Percentiles rank a stretch among this genome's conserved stretches.
Evolutionary conservation across 2,797 vertebrate species (phyloP).

Genomic region (Hirundo rustica): DNA sequence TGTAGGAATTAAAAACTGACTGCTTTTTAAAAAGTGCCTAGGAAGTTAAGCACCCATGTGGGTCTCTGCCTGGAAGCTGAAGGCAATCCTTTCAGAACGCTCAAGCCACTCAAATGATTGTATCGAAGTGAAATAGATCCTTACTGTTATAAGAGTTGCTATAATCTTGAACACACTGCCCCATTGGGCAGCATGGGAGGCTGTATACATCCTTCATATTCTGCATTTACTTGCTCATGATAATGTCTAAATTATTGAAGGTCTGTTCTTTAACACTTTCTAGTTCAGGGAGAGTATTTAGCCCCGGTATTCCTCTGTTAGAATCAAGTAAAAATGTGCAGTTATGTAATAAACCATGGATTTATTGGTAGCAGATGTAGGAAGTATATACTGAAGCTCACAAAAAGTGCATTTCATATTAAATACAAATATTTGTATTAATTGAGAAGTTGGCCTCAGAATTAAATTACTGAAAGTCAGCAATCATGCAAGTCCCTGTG

Average conservation of each 20-base stretch:
- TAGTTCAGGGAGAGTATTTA: background rate
- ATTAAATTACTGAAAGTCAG: background rate
- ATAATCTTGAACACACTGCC: background rate
- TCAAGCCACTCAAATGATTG: background rate
- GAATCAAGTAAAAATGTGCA: background rate
- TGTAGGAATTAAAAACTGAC: background rate
- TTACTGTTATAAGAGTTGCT: background rate
- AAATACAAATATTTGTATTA: background rate
- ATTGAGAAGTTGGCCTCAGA: background rate
- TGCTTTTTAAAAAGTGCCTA: background rate
- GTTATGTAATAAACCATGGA: background rate
- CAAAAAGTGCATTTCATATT: fast-evolving
- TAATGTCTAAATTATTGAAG: background rate
- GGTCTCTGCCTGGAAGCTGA: background rate
- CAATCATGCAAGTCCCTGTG: background rate
- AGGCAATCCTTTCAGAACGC: background rate
- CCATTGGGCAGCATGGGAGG: background rate
- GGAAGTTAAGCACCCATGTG: background rate
- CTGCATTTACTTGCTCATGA: background rate
- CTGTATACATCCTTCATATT: background rate
- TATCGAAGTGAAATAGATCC: background rate
- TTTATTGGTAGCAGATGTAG: background rate
- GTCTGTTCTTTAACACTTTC: background rate
- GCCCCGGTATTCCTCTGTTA: background rate
- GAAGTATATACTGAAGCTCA: background rate